Conservation (phyloP, 2,113 vertebrate genomes). For the Atrichornis clamosus region DNA sequence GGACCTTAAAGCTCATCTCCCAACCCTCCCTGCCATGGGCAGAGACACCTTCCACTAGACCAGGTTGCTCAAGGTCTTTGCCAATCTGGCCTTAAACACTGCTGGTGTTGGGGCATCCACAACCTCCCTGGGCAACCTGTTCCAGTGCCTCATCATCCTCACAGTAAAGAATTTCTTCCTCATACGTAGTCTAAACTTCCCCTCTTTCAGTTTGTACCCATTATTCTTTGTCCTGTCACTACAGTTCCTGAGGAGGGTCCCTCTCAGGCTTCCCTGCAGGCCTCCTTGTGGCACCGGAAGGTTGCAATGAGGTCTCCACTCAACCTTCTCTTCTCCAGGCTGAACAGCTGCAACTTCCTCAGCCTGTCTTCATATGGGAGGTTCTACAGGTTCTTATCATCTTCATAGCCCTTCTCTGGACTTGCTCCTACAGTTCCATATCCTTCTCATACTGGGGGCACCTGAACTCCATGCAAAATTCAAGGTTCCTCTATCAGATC, state of each 20-base stretch:
- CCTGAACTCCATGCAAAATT: neutral
- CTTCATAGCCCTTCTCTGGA: fast-evolving
- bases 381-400: neutral
- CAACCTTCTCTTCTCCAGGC: neutral
- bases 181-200: neutral
- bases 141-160: neutral
- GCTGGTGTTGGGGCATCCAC: neutral
- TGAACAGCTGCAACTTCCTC: neutral
- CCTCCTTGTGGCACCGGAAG: neutral
- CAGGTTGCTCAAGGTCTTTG: neutral
- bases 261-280: neutral
- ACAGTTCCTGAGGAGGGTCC: neutral
- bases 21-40: too few relatives aligned
- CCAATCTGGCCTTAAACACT: neutral
- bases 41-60: neutral
- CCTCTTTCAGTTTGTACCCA: neutral
- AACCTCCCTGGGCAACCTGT: neutral
- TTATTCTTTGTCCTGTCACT: neutral
- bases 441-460: neutral
- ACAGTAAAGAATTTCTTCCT: neutral
- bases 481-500: neutral
- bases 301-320: neutral
- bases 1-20: neutral
- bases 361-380: neutral
- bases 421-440: neutral